Conservation (phyloP, 2,888 invertebrate genomes). For the Carcina quercana region DNA sequence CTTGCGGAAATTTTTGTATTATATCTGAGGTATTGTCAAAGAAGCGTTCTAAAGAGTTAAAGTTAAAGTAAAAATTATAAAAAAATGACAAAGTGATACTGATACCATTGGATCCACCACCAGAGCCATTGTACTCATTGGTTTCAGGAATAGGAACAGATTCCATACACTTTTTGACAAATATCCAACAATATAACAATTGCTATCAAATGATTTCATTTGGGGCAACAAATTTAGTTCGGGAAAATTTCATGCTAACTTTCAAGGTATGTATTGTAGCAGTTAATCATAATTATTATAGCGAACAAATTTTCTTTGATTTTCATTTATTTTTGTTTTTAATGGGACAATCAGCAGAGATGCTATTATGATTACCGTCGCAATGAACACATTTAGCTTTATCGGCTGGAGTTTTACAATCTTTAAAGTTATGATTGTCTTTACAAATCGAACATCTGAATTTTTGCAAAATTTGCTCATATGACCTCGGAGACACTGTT, state of each 20-base stretch:
- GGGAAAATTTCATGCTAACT: slow-evolving; percentile 23
- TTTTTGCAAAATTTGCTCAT: too few relatives aligned
- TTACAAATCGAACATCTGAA: too few relatives aligned
- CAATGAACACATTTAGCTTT: too few relatives aligned
- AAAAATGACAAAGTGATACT: slow-evolving; percentile 25
- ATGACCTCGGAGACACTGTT: too few relatives aligned
- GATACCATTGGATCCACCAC: slow-evolving; percentile 17
- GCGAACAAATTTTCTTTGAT: slow-evolving; percentile 1
- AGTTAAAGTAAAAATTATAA: too few relatives aligned
- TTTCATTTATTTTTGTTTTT: too few relatives aligned
- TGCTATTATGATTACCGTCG: too few relatives aligned
- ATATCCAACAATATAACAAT: slow-evolving; percentile 27
- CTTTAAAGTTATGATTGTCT: too few relatives aligned
- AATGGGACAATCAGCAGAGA: too few relatives aligned
- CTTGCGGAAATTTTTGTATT: not conserved
- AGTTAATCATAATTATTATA: slow-evolving; percentile 1
- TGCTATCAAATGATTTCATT: slow-evolving; percentile 32
- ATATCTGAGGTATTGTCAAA: not conserved
- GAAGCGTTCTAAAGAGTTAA: not conserved
- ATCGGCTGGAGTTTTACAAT: too few relatives aligned
- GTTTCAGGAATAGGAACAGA: slow-evolving; percentile 13
- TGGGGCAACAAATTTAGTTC: slow-evolving; percentile 23
- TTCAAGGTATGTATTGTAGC: slow-evolving; percentile 18
- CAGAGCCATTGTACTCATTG: slow-evolving; percentile 14
- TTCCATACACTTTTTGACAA: slow-evolving; percentile 22